Evolutionary conservation across 2,113 vertebrate genomes (phyloP).

Genomic region (Alligator mississippiensis): DNA sequence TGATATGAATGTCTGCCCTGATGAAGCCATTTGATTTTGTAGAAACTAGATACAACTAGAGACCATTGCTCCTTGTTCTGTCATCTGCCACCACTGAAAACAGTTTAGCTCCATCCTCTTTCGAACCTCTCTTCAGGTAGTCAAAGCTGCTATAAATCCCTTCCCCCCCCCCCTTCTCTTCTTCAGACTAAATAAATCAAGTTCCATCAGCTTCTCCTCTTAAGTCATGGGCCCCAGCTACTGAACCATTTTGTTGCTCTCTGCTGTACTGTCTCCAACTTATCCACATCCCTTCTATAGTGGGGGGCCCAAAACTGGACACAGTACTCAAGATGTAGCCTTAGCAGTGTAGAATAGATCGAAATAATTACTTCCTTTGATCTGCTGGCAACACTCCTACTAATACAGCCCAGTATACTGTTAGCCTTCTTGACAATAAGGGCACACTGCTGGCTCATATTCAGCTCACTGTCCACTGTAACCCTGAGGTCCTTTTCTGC

Average conservation of each 20-base stretch:
- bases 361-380: background rate
- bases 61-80: background rate
- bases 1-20: too few relatives aligned
- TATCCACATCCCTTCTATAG: accelerated
- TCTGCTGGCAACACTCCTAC: background rate
- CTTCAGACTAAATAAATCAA: background rate
- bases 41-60: background rate
- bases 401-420: background rate
- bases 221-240: background rate
- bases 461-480: background rate
- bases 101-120: background rate
- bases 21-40: too few relatives aligned
- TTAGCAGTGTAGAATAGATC: background rate
- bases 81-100: accelerated
- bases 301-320: background rate
- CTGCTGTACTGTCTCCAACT: accelerated
- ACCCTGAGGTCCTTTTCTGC: background rate
- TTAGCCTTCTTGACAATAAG: background rate
- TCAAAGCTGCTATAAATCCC: background rate
- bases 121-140: background rate
- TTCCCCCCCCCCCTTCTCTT: background rate
- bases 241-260: background rate
- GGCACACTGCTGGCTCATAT: background rate
- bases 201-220: background rate
- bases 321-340: background rate